Conservation (phyloP, 2,888 invertebrate genomes). For the Xanthia togata region DNA sequence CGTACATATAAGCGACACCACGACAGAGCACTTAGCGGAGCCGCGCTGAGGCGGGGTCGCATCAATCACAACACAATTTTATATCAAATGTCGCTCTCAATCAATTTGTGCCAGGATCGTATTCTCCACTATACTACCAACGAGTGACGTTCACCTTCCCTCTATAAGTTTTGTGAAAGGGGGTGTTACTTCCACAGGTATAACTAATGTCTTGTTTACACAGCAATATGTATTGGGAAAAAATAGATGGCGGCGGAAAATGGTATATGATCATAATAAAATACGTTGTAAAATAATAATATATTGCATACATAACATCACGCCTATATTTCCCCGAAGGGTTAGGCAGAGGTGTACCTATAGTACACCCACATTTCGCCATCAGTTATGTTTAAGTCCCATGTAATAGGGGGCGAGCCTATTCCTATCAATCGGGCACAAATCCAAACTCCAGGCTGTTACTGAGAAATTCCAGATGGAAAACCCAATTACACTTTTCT, state of each 20-base stretch:
- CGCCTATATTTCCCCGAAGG: too few relatives aligned
- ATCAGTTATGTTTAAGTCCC: too few relatives aligned
- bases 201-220: constrained; percentile 65
- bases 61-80: constrained; percentile 91
- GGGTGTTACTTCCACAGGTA: constrained; percentile 63
- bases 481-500: too few relatives aligned
- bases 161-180: constrained; percentile 66
- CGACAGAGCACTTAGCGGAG: constrained; percentile 89
- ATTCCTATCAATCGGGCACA: too few relatives aligned
- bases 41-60: constrained; percentile 85
- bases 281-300: not conserved
- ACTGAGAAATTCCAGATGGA: too few relatives aligned
- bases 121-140: constrained; percentile 82
- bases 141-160: constrained; percentile 75
- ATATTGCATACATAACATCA: not conserved
- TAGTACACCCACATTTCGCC: too few relatives aligned
- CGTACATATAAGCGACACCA: constrained; percentile 78
- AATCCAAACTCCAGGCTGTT: too few relatives aligned
- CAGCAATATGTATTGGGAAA: constrained; percentile 44
- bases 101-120: constrained; percentile 89
- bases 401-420: too few relatives aligned
- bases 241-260: constrained; percentile 29
- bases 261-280: constrained; percentile 22
- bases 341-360: too few relatives aligned
- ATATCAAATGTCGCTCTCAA: constrained; percentile 91